Percentiles rank a stretch among this genome's conserved stretches.
Conservation (phyloP, 35 echinoderm and acorn worm species). For the Ophiothrix spiculata region DNA sequence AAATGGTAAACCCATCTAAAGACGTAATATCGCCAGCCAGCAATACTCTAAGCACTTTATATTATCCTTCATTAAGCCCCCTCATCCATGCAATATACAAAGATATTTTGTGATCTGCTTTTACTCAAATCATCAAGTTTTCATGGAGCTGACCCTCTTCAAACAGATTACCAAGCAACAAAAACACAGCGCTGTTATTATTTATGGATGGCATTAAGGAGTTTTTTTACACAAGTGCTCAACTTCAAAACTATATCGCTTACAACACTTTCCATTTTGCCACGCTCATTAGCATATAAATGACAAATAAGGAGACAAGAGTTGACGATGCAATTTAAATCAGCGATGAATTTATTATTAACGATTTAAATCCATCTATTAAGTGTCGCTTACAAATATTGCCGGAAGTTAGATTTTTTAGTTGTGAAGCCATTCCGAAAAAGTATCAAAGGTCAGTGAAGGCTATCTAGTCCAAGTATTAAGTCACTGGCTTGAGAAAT, state of each 20-base stretch:
- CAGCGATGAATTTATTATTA: not conserved
- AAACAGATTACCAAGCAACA: slow-evolving; percentile 8
- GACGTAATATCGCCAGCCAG: not conserved
- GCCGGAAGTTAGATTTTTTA: not conserved
- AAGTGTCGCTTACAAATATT: not conserved
- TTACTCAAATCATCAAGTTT: not conserved
- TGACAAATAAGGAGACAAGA: slow-evolving; percentile 12
- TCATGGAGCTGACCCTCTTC: not conserved
- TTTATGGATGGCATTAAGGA: slow-evolving; percentile 12
- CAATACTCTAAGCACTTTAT: not conserved
- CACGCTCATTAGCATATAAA: slow-evolving; percentile 8
- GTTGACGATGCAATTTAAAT: not conserved
- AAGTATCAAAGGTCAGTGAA: not conserved
- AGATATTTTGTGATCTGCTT: slow-evolving; percentile 12
- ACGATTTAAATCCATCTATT: slow-evolving; percentile 13
- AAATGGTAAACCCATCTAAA: slow-evolving; percentile 1
- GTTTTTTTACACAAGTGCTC: not conserved
- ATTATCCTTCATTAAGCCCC: slow-evolving; percentile 11
- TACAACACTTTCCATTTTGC: slow-evolving; percentile 7
- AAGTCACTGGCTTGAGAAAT: too few relatives aligned
- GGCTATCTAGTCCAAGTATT: not conserved
- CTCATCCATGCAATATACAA: slow-evolving; percentile 10
- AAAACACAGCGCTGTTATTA: slow-evolving; percentile 2
- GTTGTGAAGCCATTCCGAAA: not conserved
- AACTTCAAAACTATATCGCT: slow-evolving; percentile 5